Percentiles rank a stretch among this genome's conserved stretches.
phyloP scores from a whole-genome alignment of 2,888 invertebrate species.

The Dorcus hopei region DNA sequence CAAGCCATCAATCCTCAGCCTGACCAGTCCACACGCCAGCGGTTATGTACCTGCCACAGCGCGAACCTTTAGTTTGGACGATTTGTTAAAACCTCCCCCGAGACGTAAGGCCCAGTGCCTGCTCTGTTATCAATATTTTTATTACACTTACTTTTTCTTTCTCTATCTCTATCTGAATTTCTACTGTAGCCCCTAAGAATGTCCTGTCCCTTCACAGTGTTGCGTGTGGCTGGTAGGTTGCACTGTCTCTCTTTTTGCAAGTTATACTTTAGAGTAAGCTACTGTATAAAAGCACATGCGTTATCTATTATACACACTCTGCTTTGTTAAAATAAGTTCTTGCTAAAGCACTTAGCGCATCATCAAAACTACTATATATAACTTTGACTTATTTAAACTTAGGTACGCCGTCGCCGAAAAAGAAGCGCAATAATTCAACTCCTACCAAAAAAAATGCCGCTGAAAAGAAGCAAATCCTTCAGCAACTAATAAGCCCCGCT shows the following conservation, averaged over 20 bases:
- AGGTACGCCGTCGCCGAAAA: slow-evolving; percentile 76
- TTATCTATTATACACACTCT: not conserved
- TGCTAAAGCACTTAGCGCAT: no score
- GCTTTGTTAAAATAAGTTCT: no score
- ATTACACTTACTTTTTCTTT: slow-evolving; percentile 20
- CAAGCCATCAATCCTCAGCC: slow-evolving; percentile 82
- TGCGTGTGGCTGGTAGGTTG: slow-evolving; percentile 54
- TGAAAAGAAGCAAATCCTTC: slow-evolving; percentile 75
- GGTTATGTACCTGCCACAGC: slow-evolving; percentile 59
- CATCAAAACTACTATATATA: no score
- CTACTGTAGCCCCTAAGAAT: slow-evolving; percentile 23
- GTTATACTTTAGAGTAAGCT: not conserved
- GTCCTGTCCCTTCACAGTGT: slow-evolving; percentile 41
- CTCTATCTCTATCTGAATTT: slow-evolving; percentile 24
- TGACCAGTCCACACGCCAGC: slow-evolving; percentile 63
- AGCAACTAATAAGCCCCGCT: slow-evolving; percentile 72
- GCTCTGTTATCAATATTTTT: slow-evolving; percentile 24
- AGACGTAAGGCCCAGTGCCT: slow-evolving; percentile 66
- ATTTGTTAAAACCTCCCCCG: slow-evolving; percentile 79
- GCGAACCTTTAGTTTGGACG: slow-evolving; percentile 84
- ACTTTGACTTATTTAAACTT: slow-evolving; percentile 4
- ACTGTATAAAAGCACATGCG: not conserved
- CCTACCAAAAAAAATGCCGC: slow-evolving; percentile 71
- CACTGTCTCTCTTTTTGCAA: slow-evolving; percentile 31
- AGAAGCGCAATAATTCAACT: slow-evolving; percentile 76